Percentiles rank a stretch among this genome's conserved stretches.
Conservation (phyloP, 2,888 invertebrate species). For the Hemaris fuciformis region DNA sequence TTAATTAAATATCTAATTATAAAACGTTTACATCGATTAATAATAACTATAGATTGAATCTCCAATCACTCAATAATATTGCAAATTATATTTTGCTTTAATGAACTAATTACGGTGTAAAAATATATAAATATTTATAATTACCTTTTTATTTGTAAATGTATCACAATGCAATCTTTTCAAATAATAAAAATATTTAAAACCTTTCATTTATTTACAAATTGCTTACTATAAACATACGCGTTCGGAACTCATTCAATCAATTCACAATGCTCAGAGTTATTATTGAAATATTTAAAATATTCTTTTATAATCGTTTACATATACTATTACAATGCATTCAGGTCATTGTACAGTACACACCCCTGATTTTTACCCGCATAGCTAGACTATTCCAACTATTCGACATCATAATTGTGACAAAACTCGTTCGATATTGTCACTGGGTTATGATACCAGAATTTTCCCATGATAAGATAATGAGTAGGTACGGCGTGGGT, state of each 20-base stretch:
- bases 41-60: too few relatives aligned
- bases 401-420: constrained; percentile 13
- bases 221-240: not conserved
- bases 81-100: too few relatives aligned
- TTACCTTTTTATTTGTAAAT: not conserved
- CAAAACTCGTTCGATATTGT: constrained; percentile 15
- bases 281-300: not conserved
- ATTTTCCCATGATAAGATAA: constrained; percentile 29
- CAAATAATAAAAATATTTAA: too few relatives aligned
- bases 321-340: not conserved
- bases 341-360: not conserved
- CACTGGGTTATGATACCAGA: constrained; percentile 20
- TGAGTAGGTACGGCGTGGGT: constrained; percentile 4
- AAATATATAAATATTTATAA: too few relatives aligned
- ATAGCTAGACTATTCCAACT: constrained; percentile 10
- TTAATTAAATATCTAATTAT: too few relatives aligned
- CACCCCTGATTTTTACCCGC: constrained; percentile 15
- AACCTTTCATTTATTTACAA: not conserved
- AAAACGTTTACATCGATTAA: too few relatives aligned
- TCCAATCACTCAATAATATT: too few relatives aligned
- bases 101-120: too few relatives aligned
- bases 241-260: too few relatives aligned
- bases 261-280: not conserved
- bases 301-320: not conserved
- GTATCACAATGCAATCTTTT: too few relatives aligned